phyloP scores from a whole-genome alignment of 2,888 invertebrate species.

The Andrena camellia region DNA sequence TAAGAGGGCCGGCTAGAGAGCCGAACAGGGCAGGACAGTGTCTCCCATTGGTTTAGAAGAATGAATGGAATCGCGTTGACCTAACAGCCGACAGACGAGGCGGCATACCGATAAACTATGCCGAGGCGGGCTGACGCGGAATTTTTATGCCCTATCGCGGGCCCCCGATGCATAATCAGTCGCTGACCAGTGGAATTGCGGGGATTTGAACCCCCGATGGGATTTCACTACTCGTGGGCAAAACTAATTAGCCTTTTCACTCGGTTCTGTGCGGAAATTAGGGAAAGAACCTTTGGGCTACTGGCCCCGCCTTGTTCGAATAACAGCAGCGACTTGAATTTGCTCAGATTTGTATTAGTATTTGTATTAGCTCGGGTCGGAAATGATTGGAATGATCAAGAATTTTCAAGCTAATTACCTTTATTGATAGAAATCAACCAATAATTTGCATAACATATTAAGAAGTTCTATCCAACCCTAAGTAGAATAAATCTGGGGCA shows the following conservation, averaged over 20 bases:
- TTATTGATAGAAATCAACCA: too few relatives aligned
- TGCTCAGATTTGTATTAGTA: not conserved
- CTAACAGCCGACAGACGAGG: slow-evolving; percentile 55
- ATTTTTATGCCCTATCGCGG: slow-evolving; percentile 49
- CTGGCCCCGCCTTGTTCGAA: not conserved
- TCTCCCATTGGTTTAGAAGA: slow-evolving; percentile 57
- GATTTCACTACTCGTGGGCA: too few relatives aligned
- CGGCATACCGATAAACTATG: slow-evolving; percentile 59
- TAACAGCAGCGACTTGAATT: not conserved
- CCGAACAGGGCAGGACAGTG: slow-evolving; percentile 59
- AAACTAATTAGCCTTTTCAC: too few relatives aligned
- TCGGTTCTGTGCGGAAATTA: not conserved
- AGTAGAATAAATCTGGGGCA: slow-evolving; percentile 2
- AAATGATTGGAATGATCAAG: not conserved
- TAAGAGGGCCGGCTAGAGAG: slow-evolving; percentile 60
- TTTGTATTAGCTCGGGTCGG: slow-evolving; percentile 13
- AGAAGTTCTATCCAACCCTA: slow-evolving; percentile 6
- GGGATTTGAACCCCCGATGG: not conserved
- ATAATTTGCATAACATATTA: not conserved
- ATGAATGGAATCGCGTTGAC: slow-evolving; percentile 64
- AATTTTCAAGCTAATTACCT: too few relatives aligned
- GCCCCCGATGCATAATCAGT: slow-evolving; percentile 44
- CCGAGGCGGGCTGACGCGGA: slow-evolving; percentile 38
- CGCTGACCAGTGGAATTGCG: not conserved
- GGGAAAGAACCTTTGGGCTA: not conserved